Percentiles rank a stretch among this genome's conserved stretches.
These are phyloP conservation scores for Chymomyza amoena DNA, from an alignment of 2,888 invertebrate genomes.

Conservation along the genomic window DNA sequence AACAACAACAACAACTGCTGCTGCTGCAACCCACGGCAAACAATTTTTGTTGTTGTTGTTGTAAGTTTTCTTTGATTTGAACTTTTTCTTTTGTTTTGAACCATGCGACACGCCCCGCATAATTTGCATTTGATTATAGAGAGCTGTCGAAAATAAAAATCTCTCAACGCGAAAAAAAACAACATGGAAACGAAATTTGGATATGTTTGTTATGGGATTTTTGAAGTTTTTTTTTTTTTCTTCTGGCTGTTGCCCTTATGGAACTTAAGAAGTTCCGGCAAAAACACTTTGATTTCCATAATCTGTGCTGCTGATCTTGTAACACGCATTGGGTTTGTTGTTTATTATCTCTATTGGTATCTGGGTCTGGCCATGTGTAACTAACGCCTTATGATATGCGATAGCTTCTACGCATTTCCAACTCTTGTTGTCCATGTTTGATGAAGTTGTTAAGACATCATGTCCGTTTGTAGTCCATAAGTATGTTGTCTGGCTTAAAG, in stretches of 20 bases:
- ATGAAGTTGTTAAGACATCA: background rate
- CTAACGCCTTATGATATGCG: background rate
- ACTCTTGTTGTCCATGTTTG: background rate
- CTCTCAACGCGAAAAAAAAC: background rate
- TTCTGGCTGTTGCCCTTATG: background rate
- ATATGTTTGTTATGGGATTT: background rate
- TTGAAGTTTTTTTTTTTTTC: background rate
- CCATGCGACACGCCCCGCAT: slow-evolving; percentile 61
- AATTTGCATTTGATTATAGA: slow-evolving; percentile 68
- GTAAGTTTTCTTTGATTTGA: background rate
- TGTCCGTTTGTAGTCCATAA: background rate
- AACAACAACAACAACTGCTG: slow-evolving; percentile 21
- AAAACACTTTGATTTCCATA: background rate
- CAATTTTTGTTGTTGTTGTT: slow-evolving; percentile 30
- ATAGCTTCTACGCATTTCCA: background rate
- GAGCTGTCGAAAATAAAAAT: background rate
- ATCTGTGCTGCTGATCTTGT: background rate
- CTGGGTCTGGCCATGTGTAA: background rate
- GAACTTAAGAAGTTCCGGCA: slow-evolving; percentile 1
- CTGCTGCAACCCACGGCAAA: slow-evolving; percentile 64
- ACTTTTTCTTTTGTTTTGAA: slow-evolving; percentile 53
- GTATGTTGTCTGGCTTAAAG: background rate
- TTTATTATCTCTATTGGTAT: background rate
- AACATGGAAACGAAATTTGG: background rate
- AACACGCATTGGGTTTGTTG: background rate